Evolutionary conservation across 2,113 vertebrate species (phyloP).

Genomic region (Malurus alboscapulatus): DNA sequence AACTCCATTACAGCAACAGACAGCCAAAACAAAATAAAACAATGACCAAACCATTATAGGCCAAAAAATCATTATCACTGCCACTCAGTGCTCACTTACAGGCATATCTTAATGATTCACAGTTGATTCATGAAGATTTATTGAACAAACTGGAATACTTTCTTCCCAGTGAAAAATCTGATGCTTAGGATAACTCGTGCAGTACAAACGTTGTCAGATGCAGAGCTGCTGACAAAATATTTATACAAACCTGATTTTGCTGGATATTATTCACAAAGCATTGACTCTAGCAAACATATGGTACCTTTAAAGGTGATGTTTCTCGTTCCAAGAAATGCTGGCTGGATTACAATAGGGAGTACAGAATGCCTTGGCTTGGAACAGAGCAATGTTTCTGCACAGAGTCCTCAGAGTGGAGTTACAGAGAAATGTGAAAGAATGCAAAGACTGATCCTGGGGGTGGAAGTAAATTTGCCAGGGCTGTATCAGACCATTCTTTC

Average conservation of each 20-base stretch:
- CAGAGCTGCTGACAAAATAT: constrained; percentile 3
- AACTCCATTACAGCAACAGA: background rate
- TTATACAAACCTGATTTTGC: background rate
- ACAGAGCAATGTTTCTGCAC: background rate
- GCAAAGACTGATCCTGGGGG: background rate
- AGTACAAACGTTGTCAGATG: background rate
- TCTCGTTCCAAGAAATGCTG: constrained; percentile 2
- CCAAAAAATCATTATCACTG: background rate
- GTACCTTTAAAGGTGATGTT: constrained; percentile 11
- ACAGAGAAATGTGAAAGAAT: background rate
- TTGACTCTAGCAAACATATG: background rate
- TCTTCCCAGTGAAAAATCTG: background rate
- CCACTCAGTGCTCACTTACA: background rate
- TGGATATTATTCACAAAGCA: background rate
- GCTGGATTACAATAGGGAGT: background rate
- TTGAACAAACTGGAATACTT: background rate
- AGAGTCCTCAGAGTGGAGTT: background rate
- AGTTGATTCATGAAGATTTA: background rate
- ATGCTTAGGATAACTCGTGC: background rate
- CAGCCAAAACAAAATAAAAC: background rate
- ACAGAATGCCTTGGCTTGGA: background rate
- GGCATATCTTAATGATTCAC: background rate
- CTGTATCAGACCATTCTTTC: background rate
- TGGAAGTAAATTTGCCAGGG: background rate
- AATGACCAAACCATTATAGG: fast-evolving